Evolutionary conservation across 2,797 vertebrate genomes (phyloP).

Genomic region (Tenualosa thibaudeaui): DNA sequence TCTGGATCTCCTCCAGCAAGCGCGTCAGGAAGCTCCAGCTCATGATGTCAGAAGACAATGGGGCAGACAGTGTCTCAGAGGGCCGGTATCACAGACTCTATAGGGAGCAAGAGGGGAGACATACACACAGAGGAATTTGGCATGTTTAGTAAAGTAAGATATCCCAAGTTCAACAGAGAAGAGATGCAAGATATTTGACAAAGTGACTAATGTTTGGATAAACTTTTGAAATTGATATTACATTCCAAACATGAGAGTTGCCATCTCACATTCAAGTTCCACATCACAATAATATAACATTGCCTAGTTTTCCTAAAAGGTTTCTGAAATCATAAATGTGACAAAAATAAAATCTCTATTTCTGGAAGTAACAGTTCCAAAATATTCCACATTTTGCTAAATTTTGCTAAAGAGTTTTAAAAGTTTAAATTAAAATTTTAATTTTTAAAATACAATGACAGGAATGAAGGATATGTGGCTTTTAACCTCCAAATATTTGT

Average conservation of each 20-base stretch:
- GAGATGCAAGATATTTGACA: neutral
- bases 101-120: neutral
- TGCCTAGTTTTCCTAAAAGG: neutral
- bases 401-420: neutral
- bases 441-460: neutral
- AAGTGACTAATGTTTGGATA: neutral
- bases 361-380: neutral
- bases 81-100: conserved; percentile 82
- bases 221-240: neutral
- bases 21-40: conserved; percentile 99
- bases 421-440: too few relatives aligned
- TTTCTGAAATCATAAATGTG: neutral
- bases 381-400: neutral
- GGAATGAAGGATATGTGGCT: neutral
- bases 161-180: neutral
- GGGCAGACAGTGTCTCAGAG: conserved; percentile 80
- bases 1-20: conserved; percentile 98
- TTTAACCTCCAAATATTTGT: too few relatives aligned
- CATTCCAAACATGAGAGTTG: neutral
- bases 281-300: neutral
- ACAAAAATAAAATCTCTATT: neutral
- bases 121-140: neutral
- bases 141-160: neutral
- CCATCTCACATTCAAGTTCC: neutral
- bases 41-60: conserved; percentile 87